Conservation (phyloP, 2,113 vertebrate genomes). For the Tenrec ecaudatus region DNA sequence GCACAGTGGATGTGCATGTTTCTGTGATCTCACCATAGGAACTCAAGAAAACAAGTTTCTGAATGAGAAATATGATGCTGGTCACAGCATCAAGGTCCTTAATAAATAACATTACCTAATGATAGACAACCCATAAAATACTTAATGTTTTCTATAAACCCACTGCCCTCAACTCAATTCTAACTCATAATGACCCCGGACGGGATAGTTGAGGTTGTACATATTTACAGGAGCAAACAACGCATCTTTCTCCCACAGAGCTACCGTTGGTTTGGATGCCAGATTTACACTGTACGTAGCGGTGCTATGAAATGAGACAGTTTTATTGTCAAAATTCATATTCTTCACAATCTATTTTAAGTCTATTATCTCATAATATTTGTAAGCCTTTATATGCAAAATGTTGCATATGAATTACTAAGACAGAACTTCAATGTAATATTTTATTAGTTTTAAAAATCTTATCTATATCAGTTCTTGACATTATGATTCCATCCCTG, state of each 20-base stretch:
- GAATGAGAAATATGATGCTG: background rate
- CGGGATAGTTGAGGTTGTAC: too few species aligned
- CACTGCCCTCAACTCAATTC: too few species aligned
- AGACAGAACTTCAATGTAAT: background rate
- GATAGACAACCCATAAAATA: slow-evolving; percentile 37
- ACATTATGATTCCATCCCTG: slow-evolving; percentile 32
- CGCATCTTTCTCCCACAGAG: too few species aligned
- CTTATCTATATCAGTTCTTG: slow-evolving; percentile 31
- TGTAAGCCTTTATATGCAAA: slow-evolving; percentile 28
- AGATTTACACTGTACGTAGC: background rate
- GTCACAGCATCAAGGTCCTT: background rate
- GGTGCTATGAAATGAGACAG: background rate
- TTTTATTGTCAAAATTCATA: slow-evolving; percentile 52
- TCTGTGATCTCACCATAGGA: background rate
- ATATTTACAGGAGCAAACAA: too few species aligned
- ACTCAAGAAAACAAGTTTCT: slow-evolving; percentile 12
- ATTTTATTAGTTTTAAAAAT: slow-evolving; percentile 50
- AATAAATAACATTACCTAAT: background rate
- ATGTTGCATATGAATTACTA: slow-evolving; percentile 29
- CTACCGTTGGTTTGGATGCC: too few species aligned
- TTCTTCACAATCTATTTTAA: slow-evolving; percentile 25
- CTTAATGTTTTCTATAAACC: background rate
- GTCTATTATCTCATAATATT: background rate
- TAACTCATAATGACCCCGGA: too few species aligned
- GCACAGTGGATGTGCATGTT: background rate